Evolutionary conservation across 2,888 invertebrate genomes (phyloP), one percentile per base, ranked within the genome.

Genomic region (Opisthograptis luteolata): DNA sequence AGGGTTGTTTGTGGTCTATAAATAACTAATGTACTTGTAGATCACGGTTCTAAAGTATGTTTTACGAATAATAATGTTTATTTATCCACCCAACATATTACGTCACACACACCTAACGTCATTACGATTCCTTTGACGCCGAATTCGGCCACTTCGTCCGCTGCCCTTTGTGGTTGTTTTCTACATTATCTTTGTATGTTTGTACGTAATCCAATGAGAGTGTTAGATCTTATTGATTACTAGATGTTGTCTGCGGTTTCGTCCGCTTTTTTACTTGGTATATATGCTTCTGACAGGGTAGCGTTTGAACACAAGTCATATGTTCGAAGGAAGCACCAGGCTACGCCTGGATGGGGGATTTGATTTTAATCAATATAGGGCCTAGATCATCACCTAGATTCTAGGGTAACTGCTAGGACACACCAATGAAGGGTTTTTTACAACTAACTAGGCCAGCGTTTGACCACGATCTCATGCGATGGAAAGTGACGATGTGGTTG

Each of bases 121-220:
- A 36, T 42, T 42, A 41, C 28, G 0, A 49, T 49, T 49, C 43
- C 25, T 43, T 43, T 49, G 49, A 49, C 8, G 27, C 3, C 15
- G n/a, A 31, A 42, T 42, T 48, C 25, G 15, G 22, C 28, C 12
- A 25, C 15, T 22, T 15, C 41, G 36, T 25, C 35, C 41, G 9
- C 35, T 36, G 41, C 13, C 30, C 47, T 41, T 41, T 48, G 41
- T 24, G 14, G 12, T 0, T n/a, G 6, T 14, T 20, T 8, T 14
- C 0, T 24, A 24, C 14, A 20, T 30, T 40, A 20, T 22, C 27
- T 36, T 15, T 27, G 19, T 14, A 9, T 36, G 30, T 39, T 30
- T 31, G 6, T 14, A 7, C 8, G 27, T 46, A 46, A 48, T 48
- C 30, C 8, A 45, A 13, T 10, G 9, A 2, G 2, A 24, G n/a